These are phyloP conservation scores for Eclectus roratus DNA, from an alignment of 2,113 vertebrate genomes.

Conservation along the genomic window DNA sequence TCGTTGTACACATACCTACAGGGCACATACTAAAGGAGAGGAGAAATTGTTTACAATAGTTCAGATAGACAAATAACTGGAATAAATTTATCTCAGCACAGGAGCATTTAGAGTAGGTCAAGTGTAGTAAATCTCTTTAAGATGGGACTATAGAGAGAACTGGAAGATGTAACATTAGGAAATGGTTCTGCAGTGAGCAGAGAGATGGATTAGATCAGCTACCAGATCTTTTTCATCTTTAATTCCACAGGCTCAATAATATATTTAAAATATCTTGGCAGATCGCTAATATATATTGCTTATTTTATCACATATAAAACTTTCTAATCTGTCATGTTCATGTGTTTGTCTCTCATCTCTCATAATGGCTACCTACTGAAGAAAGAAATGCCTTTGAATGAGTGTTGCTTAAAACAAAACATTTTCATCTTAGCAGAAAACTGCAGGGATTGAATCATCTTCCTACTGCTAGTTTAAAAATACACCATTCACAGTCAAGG, in stretches of 20 bases:
- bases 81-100: neutral
- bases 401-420: conserved; percentile 56
- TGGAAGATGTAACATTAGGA: neutral
- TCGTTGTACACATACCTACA: neutral
- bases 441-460: conserved; percentile 62
- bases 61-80: neutral
- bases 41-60: neutral
- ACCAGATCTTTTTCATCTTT: neutral
- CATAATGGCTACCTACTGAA: conserved; percentile 19
- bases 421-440: conserved; percentile 51
- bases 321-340: neutral
- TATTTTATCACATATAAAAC: conserved; percentile 1
- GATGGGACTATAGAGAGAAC: neutral
- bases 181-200: neutral
- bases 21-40: neutral
- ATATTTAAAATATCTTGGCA: neutral
- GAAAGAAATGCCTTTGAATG: conserved; percentile 45
- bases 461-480: conserved; percentile 67
- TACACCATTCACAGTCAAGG: conserved; percentile 57
- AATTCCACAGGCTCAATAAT: neutral
- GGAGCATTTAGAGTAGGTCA: neutral
- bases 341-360: conserved; percentile 1
- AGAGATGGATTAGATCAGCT: neutral
- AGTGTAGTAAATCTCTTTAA: neutral
- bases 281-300: neutral